phyloP scores from a whole-genome alignment of 64 coral and sea anemone genomes.

The Montipora efflorescens region DNA sequence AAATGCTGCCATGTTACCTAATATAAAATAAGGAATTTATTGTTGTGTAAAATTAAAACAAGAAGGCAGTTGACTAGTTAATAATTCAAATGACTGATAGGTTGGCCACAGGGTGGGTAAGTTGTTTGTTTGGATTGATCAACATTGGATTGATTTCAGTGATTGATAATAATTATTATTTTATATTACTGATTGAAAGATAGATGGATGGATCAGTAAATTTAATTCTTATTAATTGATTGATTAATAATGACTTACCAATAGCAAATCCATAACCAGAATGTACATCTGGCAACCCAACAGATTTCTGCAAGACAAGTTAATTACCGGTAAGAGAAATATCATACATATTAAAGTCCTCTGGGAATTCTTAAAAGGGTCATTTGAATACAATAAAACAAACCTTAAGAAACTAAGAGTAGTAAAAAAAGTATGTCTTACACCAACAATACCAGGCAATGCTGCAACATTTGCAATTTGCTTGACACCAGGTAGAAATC shows the following conservation, averaged over 20 bases:
- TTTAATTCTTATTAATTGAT: not conserved
- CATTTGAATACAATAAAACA: not conserved
- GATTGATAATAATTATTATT: not conserved
- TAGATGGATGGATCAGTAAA: not conserved
- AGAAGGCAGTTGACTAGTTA: too few relatives aligned
- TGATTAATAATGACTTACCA: conserved; percentile 37
- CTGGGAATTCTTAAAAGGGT: not conserved
- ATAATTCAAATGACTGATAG: too few relatives aligned
- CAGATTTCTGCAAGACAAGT: conserved; percentile 73
- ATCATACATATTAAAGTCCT: too few relatives aligned
- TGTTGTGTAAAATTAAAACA: too few relatives aligned
- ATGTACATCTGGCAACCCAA: conserved; percentile 96
- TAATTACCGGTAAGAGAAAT: not conserved
- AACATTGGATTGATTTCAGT: too few relatives aligned
- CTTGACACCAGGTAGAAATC: conserved; percentile 97
- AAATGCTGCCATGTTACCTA: conserved; percentile 89
- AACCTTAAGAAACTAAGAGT: not conserved
- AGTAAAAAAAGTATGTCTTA: conserved; percentile 35
- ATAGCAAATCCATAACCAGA: conserved; percentile 99
- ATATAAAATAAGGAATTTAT: not conserved
- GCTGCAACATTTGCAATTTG: conserved; percentile 99
- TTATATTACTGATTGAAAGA: not conserved
- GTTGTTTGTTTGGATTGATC: too few relatives aligned
- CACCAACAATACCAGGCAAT: conserved; percentile 95
- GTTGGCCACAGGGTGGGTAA: too few relatives aligned